Conservation (phyloP, 2,797 vertebrate species). For the Gallinago nigripennis region DNA sequence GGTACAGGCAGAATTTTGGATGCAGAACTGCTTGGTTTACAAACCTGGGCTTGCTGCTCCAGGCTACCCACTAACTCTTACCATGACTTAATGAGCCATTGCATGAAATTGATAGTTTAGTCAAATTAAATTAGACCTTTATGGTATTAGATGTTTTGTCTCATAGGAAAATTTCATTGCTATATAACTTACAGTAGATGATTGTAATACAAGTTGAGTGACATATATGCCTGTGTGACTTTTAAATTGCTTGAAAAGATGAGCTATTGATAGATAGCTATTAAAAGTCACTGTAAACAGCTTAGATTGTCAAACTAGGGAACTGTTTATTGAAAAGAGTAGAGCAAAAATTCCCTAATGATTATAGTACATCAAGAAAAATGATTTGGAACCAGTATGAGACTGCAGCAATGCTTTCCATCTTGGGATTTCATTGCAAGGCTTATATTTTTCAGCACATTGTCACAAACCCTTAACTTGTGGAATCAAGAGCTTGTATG, state of each 20-base stretch:
- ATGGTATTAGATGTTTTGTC: constrained; percentile 65
- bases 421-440: constrained; percentile 32
- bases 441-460: background rate
- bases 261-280: constrained; percentile 30
- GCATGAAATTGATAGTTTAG: constrained; percentile 69
- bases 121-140: constrained; percentile 67
- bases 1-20: background rate
- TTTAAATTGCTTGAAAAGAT: constrained; percentile 52
- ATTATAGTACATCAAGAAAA: constrained; percentile 31
- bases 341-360: constrained; percentile 35
- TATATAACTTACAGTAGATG: constrained; percentile 61
- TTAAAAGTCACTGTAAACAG: constrained; percentile 52
- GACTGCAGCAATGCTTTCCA: background rate
- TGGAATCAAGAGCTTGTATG: background rate
- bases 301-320: constrained; percentile 18
- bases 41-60: background rate
- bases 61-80: background rate
- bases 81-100: constrained; percentile 45
- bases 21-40: background rate
- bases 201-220: constrained; percentile 60
- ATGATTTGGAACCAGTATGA: background rate
- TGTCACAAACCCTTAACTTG: background rate
- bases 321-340: constrained; percentile 27
- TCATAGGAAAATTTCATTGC: constrained; percentile 66
- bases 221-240: constrained; percentile 69